Evolutionary conservation across 2,888 invertebrate species (phyloP), one percentile per base, ranked within the genome.

Genomic region (Ferdinandea cuprea): DNA sequence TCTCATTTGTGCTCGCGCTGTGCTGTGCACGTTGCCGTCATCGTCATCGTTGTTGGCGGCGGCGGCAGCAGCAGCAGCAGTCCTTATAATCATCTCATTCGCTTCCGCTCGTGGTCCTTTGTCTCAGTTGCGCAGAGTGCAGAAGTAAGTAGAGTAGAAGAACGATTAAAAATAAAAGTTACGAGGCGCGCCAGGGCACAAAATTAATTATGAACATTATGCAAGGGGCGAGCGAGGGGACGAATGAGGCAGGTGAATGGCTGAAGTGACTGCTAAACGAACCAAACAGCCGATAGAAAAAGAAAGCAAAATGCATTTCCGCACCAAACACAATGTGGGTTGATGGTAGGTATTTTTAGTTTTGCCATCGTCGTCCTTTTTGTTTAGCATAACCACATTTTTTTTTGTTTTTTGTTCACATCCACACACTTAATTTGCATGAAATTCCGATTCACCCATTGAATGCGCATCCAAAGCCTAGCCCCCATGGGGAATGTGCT

Each of bases 171-270:
- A 61, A 74, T 48, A 74, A 74, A 73, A 79, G 78, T 65, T 52
- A 66, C 17, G 58, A 37, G 56, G 74, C 52, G 79, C 58, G 71
- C 37, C 50, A 46, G 69, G 63, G 65, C 58, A 65, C 63, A 71
- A 81, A 69, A 76, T 71, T 81, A 71, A 77, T 81, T 81, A 76
- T 76, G 76, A 81, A 71, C 76, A 81, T 81, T 81, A 71, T 81
- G 81, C 76, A 80, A 30, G 25, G 19, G n/a, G n/a, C n/a, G n/a
- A n/a, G n/a, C n/a, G n/a, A 48, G 44, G 30, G 28, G 63, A 19
- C 19, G 21, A 8, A 15, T 32, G 13, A 17, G 13, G 8, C 7
- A 11, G 3, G 3, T 37, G 50, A 11, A 7, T 28, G 40, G 17
- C 13, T 40, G 56, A 58, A 44, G 30, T 32, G 74, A 21, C 54